These are phyloP conservation scores for Agonopterix heracliana DNA, from an alignment of 2,888 invertebrate genomes.

Conservation along the genomic window DNA sequence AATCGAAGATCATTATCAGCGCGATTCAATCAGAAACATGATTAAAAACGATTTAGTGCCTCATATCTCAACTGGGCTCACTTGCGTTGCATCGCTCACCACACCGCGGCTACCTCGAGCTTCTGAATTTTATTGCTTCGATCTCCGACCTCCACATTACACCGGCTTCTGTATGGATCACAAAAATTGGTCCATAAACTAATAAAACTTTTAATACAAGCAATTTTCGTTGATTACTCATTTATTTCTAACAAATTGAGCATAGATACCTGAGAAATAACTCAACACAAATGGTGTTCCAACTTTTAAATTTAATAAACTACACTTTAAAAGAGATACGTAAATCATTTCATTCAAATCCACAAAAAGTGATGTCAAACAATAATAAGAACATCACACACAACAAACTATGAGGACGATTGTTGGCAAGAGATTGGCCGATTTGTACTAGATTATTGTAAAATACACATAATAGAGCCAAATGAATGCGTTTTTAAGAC, in stretches of 20 bases:
- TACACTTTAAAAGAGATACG: constrained; percentile 14
- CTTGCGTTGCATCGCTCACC: neutral
- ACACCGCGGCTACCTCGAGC: neutral
- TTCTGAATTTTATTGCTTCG: constrained; percentile 7
- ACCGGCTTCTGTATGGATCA: neutral
- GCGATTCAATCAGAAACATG: constrained; percentile 61
- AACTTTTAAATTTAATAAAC: no score
- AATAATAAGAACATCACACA: constrained; percentile 47
- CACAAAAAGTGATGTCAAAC: constrained; percentile 47
- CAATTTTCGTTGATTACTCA: no score
- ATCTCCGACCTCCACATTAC: constrained; percentile 5
- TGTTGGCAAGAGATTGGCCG: constrained; percentile 53
- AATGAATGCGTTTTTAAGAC: constrained; percentile 42
- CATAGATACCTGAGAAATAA: no score
- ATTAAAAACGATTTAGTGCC: constrained; percentile 52
- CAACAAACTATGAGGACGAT: constrained; percentile 34
- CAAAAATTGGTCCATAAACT: no score
- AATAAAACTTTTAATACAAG: no score
- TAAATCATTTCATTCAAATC: constrained; percentile 53
- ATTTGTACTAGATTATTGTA: constrained; percentile 59
- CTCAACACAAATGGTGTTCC: no score
- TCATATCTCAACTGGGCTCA: constrained; percentile 1
- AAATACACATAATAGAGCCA: constrained; percentile 41
- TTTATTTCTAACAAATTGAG: no score
- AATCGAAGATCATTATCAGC: constrained; percentile 63